Evolutionary conservation across 2,113 vertebrate species (phyloP).

Genomic region (Lathamus discolor): DNA sequence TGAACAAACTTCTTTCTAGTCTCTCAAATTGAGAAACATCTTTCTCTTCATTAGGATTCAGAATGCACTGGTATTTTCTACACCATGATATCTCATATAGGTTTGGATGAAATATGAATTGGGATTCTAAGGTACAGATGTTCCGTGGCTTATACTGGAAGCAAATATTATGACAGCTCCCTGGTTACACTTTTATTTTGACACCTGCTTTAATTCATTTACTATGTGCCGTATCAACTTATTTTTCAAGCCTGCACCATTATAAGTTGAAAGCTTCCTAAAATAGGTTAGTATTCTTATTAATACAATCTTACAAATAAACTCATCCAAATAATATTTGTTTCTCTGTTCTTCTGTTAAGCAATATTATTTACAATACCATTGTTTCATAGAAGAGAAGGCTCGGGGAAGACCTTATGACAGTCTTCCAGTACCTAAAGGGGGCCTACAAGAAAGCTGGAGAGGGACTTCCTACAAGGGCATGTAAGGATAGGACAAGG

Average conservation of each 20-base stretch:
- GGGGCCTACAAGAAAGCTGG: background rate
- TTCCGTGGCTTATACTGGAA: background rate
- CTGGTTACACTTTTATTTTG: background rate
- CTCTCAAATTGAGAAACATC: background rate
- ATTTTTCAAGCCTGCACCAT: background rate
- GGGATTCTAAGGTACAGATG: background rate
- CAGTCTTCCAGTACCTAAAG: background rate
- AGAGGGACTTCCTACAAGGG: no score
- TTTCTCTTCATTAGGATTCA: background rate
- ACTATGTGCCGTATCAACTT: fast-evolving
- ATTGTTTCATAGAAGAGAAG: background rate
- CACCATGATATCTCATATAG: background rate
- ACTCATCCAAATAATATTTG: background rate
- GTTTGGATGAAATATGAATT: background rate
- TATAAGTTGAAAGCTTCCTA: background rate
- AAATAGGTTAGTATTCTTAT: background rate
- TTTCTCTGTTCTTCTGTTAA: background rate
- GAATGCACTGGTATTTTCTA: background rate
- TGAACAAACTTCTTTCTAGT: background rate
- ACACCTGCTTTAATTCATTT: background rate
- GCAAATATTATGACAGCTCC: background rate
- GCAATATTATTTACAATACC: background rate
- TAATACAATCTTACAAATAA: background rate
- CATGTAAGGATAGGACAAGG: no score
- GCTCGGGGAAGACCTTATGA: background rate